phyloP scores from a whole-genome alignment of 1,140 invertebrate genomes.

The Halictus rubicundus region DNA sequence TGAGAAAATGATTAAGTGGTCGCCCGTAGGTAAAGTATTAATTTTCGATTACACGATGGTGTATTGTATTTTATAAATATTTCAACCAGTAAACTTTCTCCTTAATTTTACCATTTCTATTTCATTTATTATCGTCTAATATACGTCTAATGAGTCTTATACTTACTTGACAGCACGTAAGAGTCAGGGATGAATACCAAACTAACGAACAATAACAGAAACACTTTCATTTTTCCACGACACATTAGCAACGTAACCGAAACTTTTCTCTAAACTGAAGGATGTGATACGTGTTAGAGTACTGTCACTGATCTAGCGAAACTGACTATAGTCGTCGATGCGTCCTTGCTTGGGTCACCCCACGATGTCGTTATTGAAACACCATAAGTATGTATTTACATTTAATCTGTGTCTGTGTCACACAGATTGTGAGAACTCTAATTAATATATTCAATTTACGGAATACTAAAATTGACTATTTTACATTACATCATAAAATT shows the following conservation, averaged over 20 bases:
- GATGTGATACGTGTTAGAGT: not conserved
- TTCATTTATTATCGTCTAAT: not conserved
- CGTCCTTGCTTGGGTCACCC: not conserved
- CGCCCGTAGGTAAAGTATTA: too few species aligned
- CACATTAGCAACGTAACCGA: not conserved
- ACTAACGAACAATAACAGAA: not conserved
- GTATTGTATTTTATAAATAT: too few species aligned
- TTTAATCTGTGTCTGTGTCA: not conserved
- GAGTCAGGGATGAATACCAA: not conserved
- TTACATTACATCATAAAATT: too few species aligned
- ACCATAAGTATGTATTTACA: conserved; percentile 18
- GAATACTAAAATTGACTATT: too few species aligned
- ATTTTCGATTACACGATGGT: too few species aligned
- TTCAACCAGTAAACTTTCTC: not conserved
- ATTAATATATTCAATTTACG: not conserved
- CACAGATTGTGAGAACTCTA: not conserved
- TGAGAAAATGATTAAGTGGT: too few species aligned
- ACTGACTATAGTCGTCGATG: not conserved
- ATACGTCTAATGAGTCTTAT: not conserved
- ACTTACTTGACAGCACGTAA: not conserved
- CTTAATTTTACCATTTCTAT: not conserved
- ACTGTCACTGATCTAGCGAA: not conserved
- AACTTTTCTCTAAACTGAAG: not conserved
- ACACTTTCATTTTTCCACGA: not conserved
- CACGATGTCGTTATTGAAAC: not conserved